Base-by-base conservation (phyloP, 2,888 invertebrate genomes). In the Tipula helvola region DNA sequence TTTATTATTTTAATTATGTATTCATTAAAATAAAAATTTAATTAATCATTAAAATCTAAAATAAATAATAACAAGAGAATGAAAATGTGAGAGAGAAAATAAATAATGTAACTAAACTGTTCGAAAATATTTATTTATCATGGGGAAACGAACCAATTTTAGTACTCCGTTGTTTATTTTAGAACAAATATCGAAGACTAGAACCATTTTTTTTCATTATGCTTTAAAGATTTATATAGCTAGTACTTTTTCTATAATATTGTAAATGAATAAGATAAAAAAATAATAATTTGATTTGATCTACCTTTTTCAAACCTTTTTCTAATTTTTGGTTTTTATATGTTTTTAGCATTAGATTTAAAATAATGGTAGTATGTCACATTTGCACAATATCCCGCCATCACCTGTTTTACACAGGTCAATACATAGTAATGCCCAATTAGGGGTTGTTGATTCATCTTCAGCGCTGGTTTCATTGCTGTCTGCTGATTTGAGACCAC, bases 361-460 rank as follows among this genome's bases (percentile, higher is more conserved):
- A 88, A 89, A 88, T 88, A 94, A 93, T 1, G 95, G 95, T 85
- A 94, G 92, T 87, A 95, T 92, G 91, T 95, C 95, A 91, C 96
- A 96, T 91, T 95, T 94, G 92, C 96, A 96, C 88, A 95, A 95
- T 39, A 94, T 93, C n/a, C 96, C 96, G 87, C 96, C 96, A 88
- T 95, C 94, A 1, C 95, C 95, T 89, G 93, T 93, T 52, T 93
- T 91, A 90, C 95, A 96, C 89, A 95, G 93, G 5, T 92, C 90
- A 89, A 92, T 92, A 91, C 96, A 96, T 93, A 95, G 93, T 87
- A 93, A 92, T 18, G 93, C 90, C 95, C 95, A 95, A 87, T 95
- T 93, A 86, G 91, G 91, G 87, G 90, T 90, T 86, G 89, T 89
- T 84, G 85, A 86, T 57, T 86, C 86, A 71, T 83, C n/a, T 18